Conservation (phyloP, 1,140 invertebrate species). For the Bombus sylvicola region DNA sequence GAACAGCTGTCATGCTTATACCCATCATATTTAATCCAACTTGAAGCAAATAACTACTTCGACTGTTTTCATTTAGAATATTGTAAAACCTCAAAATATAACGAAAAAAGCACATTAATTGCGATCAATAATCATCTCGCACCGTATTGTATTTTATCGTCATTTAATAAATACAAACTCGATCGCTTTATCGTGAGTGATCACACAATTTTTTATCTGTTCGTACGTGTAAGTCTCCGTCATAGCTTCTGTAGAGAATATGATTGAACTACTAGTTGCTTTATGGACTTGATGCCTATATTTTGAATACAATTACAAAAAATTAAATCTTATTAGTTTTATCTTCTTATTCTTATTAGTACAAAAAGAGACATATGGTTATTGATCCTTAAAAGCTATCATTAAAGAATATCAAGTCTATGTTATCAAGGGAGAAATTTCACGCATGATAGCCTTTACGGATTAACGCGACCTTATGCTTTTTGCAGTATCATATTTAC, state of each 20-base stretch:
- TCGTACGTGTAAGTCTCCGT: neutral
- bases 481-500: neutral
- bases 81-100: slow-evolving; percentile 17
- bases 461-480: neutral
- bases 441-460: neutral
- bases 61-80: neutral
- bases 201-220: neutral
- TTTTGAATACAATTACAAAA: neutral
- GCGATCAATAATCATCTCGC: too few relatives aligned
- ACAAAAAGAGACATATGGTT: neutral
- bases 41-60: slow-evolving; percentile 7
- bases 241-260: too few relatives aligned
- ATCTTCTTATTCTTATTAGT: too few relatives aligned
- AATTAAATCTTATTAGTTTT: neutral
- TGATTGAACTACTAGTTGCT: too few relatives aligned
- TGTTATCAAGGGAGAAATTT: neutral
- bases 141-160: neutral
- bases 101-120: neutral
- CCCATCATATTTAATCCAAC: slow-evolving; percentile 12
- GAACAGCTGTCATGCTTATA: slow-evolving; percentile 16
- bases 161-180: slow-evolving; percentile 1
- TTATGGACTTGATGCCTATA: neutral
- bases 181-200: slow-evolving; percentile 5
- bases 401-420: neutral
- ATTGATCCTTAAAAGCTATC: neutral